A percentile compares a stretch with the other conserved stretches of the same genome.
Conservation (phyloP, 2,797 vertebrate genomes). For the Tolypeutes matacus region DNA sequence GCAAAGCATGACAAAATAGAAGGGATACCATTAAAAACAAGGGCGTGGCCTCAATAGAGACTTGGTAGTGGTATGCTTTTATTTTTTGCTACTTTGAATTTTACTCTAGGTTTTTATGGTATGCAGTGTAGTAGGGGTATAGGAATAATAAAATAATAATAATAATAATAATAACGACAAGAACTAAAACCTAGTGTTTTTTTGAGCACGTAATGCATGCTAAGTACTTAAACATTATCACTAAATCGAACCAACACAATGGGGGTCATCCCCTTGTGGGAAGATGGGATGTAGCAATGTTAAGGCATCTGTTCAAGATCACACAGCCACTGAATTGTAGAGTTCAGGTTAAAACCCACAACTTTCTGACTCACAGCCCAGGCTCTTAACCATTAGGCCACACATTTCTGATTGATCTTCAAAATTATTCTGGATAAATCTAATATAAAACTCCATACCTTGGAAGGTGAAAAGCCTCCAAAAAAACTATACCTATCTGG, state of each 20-base stretch:
- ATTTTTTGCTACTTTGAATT: conserved; percentile 13
- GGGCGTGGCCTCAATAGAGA: background rate
- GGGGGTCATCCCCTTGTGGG: background rate
- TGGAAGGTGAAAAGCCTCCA: background rate
- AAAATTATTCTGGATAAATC: background rate
- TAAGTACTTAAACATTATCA: background rate
- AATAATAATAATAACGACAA: background rate
- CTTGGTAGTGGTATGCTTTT: background rate
- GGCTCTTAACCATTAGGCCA: background rate
- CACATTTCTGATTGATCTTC: background rate
- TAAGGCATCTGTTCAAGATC: background rate
- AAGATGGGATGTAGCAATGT: background rate
- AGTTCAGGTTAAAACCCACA: background rate
- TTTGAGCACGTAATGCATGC: background rate
- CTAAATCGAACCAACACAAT: background rate
- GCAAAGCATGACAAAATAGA: background rate
- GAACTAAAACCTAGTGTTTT: background rate
- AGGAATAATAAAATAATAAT: background rate
- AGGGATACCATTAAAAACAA: background rate
- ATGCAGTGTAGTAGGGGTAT: background rate
- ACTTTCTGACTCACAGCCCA: background rate
- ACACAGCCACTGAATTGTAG: background rate
- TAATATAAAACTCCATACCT: background rate
- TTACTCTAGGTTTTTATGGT: background rate
- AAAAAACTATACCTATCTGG: background rate